Percentiles rank a stretch among this genome's conserved stretches.
Evolutionary conservation across 2,113 vertebrate genomes (phyloP).

Genomic region (Silurus meridionalis): DNA sequence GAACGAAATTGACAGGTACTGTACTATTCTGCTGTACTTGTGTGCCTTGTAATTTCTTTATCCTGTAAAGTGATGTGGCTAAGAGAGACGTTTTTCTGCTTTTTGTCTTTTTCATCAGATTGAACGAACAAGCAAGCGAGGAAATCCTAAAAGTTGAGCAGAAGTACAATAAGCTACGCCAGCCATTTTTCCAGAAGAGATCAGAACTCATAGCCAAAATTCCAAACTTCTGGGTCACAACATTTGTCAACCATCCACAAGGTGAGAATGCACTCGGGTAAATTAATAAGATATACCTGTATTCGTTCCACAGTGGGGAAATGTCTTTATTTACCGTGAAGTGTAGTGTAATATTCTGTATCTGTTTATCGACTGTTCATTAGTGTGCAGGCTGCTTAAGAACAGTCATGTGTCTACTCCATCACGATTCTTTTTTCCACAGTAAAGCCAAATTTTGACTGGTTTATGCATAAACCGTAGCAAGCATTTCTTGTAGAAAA

Average conservation of each 20-base stretch:
- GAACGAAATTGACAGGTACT: constrained; percentile 93
- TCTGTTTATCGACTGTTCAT: not conserved
- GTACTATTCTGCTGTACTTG: not conserved
- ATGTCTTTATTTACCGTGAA: no score
- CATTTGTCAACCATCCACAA: constrained; percentile 94
- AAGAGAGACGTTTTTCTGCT: not conserved
- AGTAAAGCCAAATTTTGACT: not conserved
- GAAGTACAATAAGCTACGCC: constrained; percentile 93
- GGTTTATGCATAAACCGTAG: not conserved
- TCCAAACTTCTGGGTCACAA: constrained; percentile 92
- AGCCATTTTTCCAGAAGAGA: constrained; percentile 93
- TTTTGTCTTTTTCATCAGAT: constrained; percentile 65
- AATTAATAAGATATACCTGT: no score
- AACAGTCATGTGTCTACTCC: not conserved
- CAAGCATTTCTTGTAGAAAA: not conserved
- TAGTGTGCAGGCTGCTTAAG: not conserved
- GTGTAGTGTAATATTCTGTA: not conserved
- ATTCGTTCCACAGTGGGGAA: no score
- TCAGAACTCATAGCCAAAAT: constrained; percentile 96
- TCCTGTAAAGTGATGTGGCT: not conserved
- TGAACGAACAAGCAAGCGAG: constrained; percentile 93
- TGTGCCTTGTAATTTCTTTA: not conserved
- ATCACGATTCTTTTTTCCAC: not conserved
- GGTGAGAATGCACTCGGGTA: constrained; percentile 61
- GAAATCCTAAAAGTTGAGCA: constrained; percentile 96